phyloP scores from a whole-genome alignment of 2,113 vertebrate genomes.

The Ovibos moschatus region DNA sequence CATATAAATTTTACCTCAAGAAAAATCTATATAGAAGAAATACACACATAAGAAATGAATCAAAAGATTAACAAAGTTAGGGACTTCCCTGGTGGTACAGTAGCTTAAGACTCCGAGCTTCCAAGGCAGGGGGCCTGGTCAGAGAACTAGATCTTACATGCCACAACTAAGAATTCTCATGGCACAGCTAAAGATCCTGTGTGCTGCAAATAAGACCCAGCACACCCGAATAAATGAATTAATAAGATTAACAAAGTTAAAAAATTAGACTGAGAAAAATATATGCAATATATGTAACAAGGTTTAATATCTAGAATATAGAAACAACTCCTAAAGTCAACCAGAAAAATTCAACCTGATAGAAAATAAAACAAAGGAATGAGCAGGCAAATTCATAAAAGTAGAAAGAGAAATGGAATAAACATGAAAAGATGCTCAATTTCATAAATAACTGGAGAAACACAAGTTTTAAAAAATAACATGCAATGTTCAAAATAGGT shows the following conservation, averaged over 20 bases:
- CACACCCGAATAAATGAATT: background rate
- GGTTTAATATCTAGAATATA: background rate
- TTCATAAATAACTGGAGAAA: background rate
- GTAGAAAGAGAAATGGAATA: background rate
- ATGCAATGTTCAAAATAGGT: background rate
- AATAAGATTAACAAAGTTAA: background rate
- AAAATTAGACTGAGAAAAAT: background rate
- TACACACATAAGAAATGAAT: background rate
- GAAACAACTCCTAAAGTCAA: background rate
- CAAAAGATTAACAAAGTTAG: conserved; percentile 14
- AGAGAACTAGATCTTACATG: background rate
- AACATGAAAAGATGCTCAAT: background rate
- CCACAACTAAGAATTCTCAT: background rate
- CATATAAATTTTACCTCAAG: background rate
- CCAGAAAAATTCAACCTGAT: background rate
- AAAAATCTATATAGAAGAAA: background rate
- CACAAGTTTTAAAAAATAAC: background rate
- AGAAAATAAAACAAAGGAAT: background rate
- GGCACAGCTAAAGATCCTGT: background rate
- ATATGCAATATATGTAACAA: background rate
- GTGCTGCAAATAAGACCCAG: background rate
- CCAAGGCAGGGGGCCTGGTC: background rate
- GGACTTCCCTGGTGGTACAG: background rate
- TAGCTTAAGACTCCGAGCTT: background rate
- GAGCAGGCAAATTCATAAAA: background rate